These are phyloP conservation scores for Microtus richardsoni DNA, from an alignment of 2,113 vertebrate species.

Conservation along the genomic window DNA sequence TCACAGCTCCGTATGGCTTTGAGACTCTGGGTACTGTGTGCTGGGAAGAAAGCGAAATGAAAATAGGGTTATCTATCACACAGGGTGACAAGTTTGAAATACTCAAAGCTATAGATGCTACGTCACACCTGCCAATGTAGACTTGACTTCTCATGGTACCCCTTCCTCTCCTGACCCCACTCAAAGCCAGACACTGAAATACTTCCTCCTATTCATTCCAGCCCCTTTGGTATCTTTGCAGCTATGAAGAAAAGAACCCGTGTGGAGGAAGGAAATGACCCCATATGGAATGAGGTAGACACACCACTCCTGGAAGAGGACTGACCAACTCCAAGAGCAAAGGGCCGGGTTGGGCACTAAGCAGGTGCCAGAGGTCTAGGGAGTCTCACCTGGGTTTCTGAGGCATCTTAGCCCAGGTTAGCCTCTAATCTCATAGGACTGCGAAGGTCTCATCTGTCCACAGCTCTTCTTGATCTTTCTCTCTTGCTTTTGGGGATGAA, in stretches of 20 bases:
- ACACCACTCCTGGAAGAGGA: background rate
- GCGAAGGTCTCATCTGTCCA: background rate
- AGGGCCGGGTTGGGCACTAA: background rate
- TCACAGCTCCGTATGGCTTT: background rate
- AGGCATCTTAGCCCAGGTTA: background rate
- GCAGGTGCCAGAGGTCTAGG: background rate
- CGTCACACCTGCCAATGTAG: background rate
- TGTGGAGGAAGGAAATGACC: slow-evolving; percentile 73
- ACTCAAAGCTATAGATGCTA: background rate
- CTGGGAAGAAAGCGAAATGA: slow-evolving; percentile 43
- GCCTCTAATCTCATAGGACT: background rate
- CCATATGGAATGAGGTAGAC: slow-evolving; percentile 81
- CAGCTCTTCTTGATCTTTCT: background rate
- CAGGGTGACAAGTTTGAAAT: background rate
- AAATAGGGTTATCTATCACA: background rate
- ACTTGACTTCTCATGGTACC: background rate
- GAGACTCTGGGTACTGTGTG: background rate
- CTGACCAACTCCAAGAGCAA: too few relatives aligned
- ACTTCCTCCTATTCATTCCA: background rate
- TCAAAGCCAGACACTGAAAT: background rate
- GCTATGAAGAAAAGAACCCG: slow-evolving; percentile 77
- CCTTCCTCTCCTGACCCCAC: background rate
- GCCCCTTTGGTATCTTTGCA: slow-evolving; percentile 52
- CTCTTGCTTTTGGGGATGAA: background rate
- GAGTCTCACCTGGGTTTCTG: background rate